Percentiles rank a stretch among this genome's conserved stretches.
Conservation (phyloP, 2,797 vertebrate genomes). For the Microtus obscurus region DNA sequence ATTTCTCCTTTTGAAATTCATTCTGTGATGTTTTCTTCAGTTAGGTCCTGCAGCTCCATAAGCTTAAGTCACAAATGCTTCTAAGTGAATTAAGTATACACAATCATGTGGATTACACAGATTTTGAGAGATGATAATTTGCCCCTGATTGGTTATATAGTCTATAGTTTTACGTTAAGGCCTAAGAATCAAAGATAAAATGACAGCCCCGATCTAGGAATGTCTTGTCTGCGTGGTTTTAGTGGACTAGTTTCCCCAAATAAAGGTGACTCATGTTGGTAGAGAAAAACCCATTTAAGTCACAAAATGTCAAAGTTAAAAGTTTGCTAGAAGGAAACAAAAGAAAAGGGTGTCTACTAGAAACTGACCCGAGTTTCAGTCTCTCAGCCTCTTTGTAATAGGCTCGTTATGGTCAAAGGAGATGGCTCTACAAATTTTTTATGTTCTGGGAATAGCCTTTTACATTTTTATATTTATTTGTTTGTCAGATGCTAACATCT, state of each 20-base stretch:
- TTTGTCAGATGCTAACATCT: background rate
- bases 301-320: conserved; percentile 35
- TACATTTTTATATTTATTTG: background rate
- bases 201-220: background rate
- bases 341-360: background rate
- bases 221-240: background rate
- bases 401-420: background rate
- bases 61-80: background rate
- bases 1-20: background rate
- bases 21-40: conserved; percentile 5
- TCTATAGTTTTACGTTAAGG: background rate
- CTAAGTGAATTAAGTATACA: background rate
- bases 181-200: conserved; percentile 42
- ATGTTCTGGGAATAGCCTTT: background rate
- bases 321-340: conserved; percentile 42
- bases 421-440: background rate
- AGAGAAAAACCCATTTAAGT: conserved; percentile 7
- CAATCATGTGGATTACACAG: background rate
- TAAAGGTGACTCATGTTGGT: background rate
- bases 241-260: conserved; percentile 11
- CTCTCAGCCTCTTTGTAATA: background rate
- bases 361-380: background rate
- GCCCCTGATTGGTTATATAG: background rate
- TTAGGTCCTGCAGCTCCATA: background rate
- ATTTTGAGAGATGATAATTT: conserved; percentile 34